These are phyloP conservation scores for Ischnus inquisitorius DNA, from an alignment of 2,888 invertebrate genomes.

Conservation along the genomic window DNA sequence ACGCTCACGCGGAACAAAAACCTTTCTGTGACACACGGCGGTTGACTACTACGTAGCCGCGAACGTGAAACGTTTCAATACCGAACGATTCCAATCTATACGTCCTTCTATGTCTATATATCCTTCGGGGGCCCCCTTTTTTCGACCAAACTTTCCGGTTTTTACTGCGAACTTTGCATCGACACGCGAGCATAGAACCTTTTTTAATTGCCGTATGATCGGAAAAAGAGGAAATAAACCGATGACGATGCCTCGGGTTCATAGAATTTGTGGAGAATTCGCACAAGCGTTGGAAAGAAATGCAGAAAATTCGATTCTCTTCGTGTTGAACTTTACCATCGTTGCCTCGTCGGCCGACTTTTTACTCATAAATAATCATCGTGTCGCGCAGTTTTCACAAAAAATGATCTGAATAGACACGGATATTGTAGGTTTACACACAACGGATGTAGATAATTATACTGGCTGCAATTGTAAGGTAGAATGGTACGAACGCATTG, in stretches of 20 bases:
- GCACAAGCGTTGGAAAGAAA: too few relatives aligned
- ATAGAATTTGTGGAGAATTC: background rate
- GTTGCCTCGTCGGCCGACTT: too few relatives aligned
- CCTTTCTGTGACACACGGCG: conserved; percentile 28
- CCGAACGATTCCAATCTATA: conserved; percentile 24
- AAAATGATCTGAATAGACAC: too few relatives aligned
- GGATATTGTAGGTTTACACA: too few relatives aligned
- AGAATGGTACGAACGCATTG: too few relatives aligned
- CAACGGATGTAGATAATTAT: too few relatives aligned
- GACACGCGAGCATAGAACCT: background rate
- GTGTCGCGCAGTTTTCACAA: too few relatives aligned
- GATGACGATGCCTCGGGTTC: background rate
- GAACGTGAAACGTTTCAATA: conserved; percentile 54
- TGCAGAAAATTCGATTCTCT: background rate
- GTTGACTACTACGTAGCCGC: conserved; percentile 6
- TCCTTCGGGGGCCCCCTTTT: conserved; percentile 38
- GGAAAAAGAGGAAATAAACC: background rate
- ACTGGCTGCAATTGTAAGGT: too few relatives aligned
- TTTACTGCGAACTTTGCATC: conserved; percentile 20
- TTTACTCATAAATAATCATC: too few relatives aligned
- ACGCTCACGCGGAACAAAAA: conserved; percentile 19
- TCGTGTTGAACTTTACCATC: background rate
- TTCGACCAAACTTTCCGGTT: conserved; percentile 3
- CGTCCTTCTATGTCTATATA: too few relatives aligned
- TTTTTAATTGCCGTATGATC: background rate